Percentiles rank a stretch among this genome's conserved stretches.
phyloP scores from a whole-genome alignment of 1,140 invertebrate genomes.

The Drosophila fuyamai region DNA sequence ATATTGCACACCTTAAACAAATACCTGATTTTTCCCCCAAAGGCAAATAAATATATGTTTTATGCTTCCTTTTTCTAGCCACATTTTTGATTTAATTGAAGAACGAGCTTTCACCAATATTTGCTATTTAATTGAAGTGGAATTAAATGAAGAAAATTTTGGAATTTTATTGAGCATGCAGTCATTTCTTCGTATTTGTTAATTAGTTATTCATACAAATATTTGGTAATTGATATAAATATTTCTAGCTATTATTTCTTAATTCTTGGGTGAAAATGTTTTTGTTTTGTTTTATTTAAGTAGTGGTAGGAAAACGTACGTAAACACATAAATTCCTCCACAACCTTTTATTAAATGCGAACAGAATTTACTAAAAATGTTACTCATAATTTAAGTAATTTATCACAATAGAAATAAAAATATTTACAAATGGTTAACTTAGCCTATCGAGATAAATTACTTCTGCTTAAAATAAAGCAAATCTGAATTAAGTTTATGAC shows the following conservation, averaged over 20 bases:
- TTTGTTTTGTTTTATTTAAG: too few relatives aligned
- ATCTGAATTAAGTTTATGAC: not conserved
- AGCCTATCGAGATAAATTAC: too few relatives aligned
- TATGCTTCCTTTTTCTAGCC: not conserved
- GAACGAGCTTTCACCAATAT: too few relatives aligned
- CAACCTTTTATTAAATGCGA: too few relatives aligned
- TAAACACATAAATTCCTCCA: too few relatives aligned
- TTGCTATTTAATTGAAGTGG: not conserved
- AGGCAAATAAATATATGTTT: not conserved
- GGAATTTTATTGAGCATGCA: not conserved
- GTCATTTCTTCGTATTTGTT: not conserved
- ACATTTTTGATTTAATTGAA: not conserved
- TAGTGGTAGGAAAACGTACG: too few relatives aligned
- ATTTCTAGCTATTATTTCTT: not conserved
- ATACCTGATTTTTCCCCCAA: not conserved
- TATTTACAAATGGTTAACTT: too few relatives aligned
- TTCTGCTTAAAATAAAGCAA: too few relatives aligned
- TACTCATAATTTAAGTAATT: too few relatives aligned
- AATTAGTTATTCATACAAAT: not conserved
- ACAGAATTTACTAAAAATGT: too few relatives aligned
- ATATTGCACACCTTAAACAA: slow-evolving; percentile 9
- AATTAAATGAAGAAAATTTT: not conserved
- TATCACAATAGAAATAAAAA: too few relatives aligned
- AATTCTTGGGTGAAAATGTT: too few relatives aligned
- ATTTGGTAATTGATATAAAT: not conserved